phyloP scores from a whole-genome alignment of 2,888 invertebrate species.

The Stenurella melanura region DNA sequence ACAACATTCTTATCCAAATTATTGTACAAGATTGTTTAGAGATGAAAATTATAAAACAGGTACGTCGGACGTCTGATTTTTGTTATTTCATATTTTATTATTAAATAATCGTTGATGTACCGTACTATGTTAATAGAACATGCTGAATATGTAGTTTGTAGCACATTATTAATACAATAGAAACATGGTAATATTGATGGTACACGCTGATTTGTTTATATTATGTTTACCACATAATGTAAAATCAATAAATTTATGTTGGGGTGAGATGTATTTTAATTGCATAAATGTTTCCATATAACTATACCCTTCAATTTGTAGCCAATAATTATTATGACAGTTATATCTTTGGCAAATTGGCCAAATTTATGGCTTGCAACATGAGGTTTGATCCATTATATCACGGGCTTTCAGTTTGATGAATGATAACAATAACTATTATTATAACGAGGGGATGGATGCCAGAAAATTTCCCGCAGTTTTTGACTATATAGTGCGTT shows the following conservation, averaged over 20 bases:
- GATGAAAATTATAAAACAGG: too few relatives aligned
- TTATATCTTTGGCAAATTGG: background rate
- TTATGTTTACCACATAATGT: conserved; percentile 26
- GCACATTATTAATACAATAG: conserved; percentile 17
- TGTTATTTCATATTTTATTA: background rate
- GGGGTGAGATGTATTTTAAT: background rate
- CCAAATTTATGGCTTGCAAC: background rate
- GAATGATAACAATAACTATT: background rate
- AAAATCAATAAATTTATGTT: conserved; percentile 16
- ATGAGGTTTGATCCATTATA: background rate
- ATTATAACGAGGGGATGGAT: too few relatives aligned
- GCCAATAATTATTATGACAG: background rate
- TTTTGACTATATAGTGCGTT: too few relatives aligned
- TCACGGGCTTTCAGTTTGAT: background rate
- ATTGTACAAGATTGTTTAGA: too few relatives aligned
- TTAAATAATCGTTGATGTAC: conserved; percentile 11
- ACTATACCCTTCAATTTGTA: background rate
- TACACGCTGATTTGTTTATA: conserved; percentile 33
- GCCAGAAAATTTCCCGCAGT: too few relatives aligned
- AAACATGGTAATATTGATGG: conserved; percentile 23
- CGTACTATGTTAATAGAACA: conserved; percentile 7
- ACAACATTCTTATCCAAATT: too few relatives aligned
- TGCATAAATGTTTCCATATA: conserved; percentile 18
- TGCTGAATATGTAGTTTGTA: conserved; percentile 4
- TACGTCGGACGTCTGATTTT: too few relatives aligned